Percentiles rank a stretch among this genome's conserved stretches.
Evolutionary conservation across 2,113 vertebrate genomes (phyloP).

Genomic region (Entomyzon cyanotis): DNA sequence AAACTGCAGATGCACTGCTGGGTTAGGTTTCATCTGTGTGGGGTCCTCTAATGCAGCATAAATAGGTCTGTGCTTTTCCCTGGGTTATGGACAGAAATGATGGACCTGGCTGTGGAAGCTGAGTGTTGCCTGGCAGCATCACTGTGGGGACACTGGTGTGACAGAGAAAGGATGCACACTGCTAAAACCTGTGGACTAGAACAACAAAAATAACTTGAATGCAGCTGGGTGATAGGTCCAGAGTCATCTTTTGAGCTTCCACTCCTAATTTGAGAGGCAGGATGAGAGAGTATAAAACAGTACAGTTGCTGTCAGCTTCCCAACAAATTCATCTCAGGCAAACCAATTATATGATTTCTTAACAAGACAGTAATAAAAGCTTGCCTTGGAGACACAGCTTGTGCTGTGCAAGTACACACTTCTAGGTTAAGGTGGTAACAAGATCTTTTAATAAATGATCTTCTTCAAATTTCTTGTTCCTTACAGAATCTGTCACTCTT

Average conservation of each 20-base stretch:
- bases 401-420: neutral
- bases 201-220: neutral
- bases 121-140: constrained; percentile 43
- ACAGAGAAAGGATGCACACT: neutral
- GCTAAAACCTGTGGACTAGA: neutral
- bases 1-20: neutral
- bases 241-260: neutral
- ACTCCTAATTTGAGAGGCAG: neutral
- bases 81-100: neutral
- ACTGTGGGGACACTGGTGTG: neutral
- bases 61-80: neutral
- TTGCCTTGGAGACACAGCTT: constrained; percentile 1
- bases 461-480: constrained; percentile 13
- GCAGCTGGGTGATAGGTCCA: neutral
- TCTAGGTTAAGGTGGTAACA: constrained; percentile 12
- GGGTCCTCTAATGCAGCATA: neutral
- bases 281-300: neutral
- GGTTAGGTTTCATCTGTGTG: neutral
- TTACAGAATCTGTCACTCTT: neutral
- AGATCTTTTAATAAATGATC: neutral
- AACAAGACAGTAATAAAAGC: constrained; percentile 3
- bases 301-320: neutral
- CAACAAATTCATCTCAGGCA: neutral
- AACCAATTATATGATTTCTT: neutral
- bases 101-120: neutral